Percentiles rank a stretch among this genome's conserved stretches.
These are phyloP conservation scores for Danio kyathit DNA, from an alignment of 2,797 vertebrate genomes.

Conservation along the genomic window DNA sequence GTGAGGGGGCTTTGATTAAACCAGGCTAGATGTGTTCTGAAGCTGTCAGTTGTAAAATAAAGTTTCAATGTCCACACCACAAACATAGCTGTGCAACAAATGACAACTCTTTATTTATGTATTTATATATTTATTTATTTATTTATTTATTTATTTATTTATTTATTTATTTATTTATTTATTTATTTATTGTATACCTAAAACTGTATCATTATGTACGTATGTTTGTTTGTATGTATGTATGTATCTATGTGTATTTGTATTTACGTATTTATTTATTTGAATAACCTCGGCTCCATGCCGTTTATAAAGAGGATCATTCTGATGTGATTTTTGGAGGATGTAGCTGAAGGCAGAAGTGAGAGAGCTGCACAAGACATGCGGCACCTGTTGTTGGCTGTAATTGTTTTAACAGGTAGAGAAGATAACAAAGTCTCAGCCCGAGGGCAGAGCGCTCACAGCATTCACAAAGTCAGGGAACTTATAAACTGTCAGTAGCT, in stretches of 20 bases:
- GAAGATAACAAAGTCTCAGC: slow-evolving; percentile 3
- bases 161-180: too few species aligned
- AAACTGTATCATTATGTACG: not conserved
- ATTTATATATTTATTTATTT: too few species aligned
- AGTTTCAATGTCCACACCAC: not conserved
- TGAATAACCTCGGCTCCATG: not conserved
- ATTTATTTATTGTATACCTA: too few species aligned
- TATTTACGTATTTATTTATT: not conserved
- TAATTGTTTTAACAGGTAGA: slow-evolving; percentile 34
- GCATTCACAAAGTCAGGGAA: not conserved
- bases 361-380: not conserved
- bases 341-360: not conserved
- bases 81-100: not conserved
- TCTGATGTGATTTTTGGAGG: not conserved
- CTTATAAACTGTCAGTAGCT: not conserved
- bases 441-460: slow-evolving; percentile 53
- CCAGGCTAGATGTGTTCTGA: not conserved
- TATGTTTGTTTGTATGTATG: too few species aligned
- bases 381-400: slow-evolving; percentile 20
- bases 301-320: not conserved
- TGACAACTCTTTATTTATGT: too few species aligned
- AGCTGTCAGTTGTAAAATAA: not conserved
- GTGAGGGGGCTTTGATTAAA: slow-evolving; percentile 3
- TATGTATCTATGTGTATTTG: too few species aligned
- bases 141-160: too few species aligned